Base-by-base conservation (phyloP, 2,888 invertebrate genomes). In the Eucera pruinosa region DNA sequence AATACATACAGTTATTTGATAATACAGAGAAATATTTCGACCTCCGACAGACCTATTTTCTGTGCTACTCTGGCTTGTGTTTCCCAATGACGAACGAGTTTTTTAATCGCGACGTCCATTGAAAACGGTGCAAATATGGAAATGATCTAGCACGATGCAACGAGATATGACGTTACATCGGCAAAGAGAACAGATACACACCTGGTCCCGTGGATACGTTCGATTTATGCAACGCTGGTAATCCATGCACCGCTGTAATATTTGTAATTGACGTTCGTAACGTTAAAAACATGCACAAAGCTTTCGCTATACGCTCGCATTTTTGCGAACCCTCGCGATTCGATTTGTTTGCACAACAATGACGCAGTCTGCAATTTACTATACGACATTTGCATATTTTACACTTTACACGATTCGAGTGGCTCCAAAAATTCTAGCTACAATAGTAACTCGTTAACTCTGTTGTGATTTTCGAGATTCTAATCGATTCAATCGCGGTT, bases 131-230 rank as follows among this genome's bases (percentile, higher is more conserved):
- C 39, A 48, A 71, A 66, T 41, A 67, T 48, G 48, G 66, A 66
- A 70, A 66, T 55, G 64, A 50, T 61, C 62, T 50, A 43, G 27
- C 45, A 36, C 33, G 64, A 54, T 54, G 43, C 25, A 69, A 64
- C 39, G 25, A 68, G 39, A 36, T 61, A 62, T 20, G 36, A 57
- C 33, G 41, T 71, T 58, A 58, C 43, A 11, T 2, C 11, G 23
- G 36, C 25, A 57, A 57, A 41, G 25, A 25, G 33, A 23, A 18
- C 1, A 27, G 39, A 30, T n/a, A 50, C 15, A 15, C 23, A 43
- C 52, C 43, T 15, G 15, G 11, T 20, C 1, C n/a, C 5, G 18
- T 11, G 41, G 15, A 25, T 25, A 48, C 43, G 43, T 52, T 45
- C 33, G 33, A 62, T 71, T 67, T 58, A 67, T 57, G 30, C 36